These are phyloP conservation scores for Tetragnatha versicolor DNA, from an alignment of 1,140 invertebrate species.

Conservation along the genomic window DNA sequence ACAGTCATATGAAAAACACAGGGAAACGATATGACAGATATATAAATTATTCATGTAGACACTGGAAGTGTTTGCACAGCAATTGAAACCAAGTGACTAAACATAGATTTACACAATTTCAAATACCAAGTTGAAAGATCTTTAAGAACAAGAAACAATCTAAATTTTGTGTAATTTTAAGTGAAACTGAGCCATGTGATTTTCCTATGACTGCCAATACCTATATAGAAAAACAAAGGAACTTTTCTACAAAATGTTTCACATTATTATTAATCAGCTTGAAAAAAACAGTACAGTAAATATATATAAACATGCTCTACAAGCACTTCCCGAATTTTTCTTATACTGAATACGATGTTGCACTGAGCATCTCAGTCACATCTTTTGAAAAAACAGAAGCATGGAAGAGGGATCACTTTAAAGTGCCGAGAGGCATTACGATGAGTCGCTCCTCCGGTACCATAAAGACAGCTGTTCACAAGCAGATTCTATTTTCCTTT, in stretches of 20 bases:
- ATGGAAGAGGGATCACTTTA: conserved; percentile 53
- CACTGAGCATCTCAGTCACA: conserved; percentile 53
- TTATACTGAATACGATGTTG: conserved; percentile 49
- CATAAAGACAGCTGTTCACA: conserved; percentile 29
- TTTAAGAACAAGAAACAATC: conserved; percentile 13
- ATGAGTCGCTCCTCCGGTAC: conserved; percentile 40
- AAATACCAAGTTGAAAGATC: conserved; percentile 1
- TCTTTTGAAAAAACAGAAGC: conserved; percentile 53
- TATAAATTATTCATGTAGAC: conserved; percentile 52
- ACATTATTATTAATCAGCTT: conserved; percentile 55
- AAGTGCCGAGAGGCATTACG: conserved; percentile 36
- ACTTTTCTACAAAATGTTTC: conserved; percentile 54
- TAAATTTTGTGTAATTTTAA: conserved; percentile 11
- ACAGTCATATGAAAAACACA: conserved; percentile 56
- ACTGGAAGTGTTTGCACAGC: conserved; percentile 54
- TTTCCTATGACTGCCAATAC: conserved; percentile 52
- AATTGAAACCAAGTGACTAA: conserved; percentile 48
- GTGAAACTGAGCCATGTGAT: conserved; percentile 31
- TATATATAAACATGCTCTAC: conserved; percentile 55
- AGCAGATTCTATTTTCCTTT: conserved; percentile 52
- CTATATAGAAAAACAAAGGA: conserved; percentile 45
- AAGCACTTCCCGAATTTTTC: conserved; percentile 50
- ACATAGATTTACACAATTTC: conserved; percentile 1
- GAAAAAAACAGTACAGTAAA: conserved; percentile 54
- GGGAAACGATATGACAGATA: conserved; percentile 51